Evolutionary conservation across 2,888 invertebrate genomes (phyloP).

Genomic region (Dolichopus griseipennis): DNA sequence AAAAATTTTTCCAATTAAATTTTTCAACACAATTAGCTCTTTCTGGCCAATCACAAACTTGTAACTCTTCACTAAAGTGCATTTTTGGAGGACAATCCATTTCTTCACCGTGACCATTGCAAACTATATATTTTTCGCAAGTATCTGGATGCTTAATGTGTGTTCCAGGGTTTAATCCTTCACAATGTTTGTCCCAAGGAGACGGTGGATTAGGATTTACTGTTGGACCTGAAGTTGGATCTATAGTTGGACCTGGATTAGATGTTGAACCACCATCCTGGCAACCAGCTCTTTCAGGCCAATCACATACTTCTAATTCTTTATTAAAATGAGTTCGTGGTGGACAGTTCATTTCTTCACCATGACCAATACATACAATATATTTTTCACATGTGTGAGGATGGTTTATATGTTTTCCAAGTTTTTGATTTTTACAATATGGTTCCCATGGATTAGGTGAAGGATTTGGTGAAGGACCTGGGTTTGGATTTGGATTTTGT

Average conservation of each 20-base stretch:
- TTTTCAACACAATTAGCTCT: no score
- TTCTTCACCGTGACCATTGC: neutral
- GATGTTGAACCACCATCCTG: neutral
- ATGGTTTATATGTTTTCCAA: neutral
- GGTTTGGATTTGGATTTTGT: neutral
- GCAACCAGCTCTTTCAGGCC: constrained; percentile 9
- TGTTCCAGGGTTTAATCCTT: neutral
- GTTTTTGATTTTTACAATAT: neutral
- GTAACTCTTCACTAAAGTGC: constrained; percentile 1
- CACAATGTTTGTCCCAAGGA: neutral
- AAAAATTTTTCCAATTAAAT: no score
- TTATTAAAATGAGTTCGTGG: constrained; percentile 7
- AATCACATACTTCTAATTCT: constrained; percentile 9
- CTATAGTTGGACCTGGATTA: neutral
- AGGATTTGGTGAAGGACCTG: neutral
- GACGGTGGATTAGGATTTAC: neutral
- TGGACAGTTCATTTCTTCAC: neutral
- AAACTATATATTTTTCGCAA: neutral
- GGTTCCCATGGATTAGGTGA: neutral
- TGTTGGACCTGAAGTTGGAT: neutral
- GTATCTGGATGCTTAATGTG: neutral
- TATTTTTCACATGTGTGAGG: neutral
- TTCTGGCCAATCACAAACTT: no score
- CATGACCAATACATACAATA: neutral
- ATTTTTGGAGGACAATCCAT: neutral